Percentiles rank a stretch among this genome's conserved stretches.
phyloP scores from a whole-genome alignment of 2,797 vertebrate genomes.

The Amphiprion clarkii region DNA sequence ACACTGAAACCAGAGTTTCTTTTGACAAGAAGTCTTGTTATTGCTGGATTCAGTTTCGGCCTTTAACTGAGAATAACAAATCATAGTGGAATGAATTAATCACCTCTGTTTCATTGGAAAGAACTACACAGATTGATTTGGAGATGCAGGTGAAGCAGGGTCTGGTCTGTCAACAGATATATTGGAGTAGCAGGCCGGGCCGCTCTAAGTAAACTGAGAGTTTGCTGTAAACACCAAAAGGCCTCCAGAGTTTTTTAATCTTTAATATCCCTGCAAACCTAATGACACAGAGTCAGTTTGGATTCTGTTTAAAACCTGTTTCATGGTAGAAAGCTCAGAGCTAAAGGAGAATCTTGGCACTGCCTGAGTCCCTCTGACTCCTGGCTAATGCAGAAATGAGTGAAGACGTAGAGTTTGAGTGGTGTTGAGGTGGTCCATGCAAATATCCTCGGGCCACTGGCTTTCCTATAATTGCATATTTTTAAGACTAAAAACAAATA shows the following conservation, averaged over 20 bases:
- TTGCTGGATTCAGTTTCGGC: constrained; percentile 1
- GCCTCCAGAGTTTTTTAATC: constrained; percentile 19
- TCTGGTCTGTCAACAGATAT: constrained; percentile 12
- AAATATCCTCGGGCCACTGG: too few relatives aligned
- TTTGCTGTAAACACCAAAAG: constrained; percentile 12
- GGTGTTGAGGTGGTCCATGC: too few relatives aligned
- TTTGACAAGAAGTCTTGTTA: neutral
- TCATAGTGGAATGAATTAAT: constrained; percentile 7
- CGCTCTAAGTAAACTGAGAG: neutral
- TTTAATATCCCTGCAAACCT: constrained; percentile 28
- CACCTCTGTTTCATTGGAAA: neutral
- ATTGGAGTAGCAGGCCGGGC: neutral
- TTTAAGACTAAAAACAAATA: too few relatives aligned
- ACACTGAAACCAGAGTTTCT: neutral
- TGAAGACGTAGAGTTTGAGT: too few relatives aligned
- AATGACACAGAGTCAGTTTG: constrained; percentile 8
- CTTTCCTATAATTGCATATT: too few relatives aligned
- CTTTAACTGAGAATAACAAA: constrained; percentile 7
- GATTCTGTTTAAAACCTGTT: constrained; percentile 38
- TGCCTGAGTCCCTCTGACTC: too few relatives aligned
- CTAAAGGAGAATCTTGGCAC: constrained; percentile 15
- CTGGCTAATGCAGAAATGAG: too few relatives aligned
- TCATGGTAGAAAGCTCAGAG: constrained; percentile 44
- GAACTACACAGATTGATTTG: neutral
- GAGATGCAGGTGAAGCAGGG: constrained; percentile 18